Percentiles rank a stretch among this genome's conserved stretches.
Evolutionary conservation across 2,888 invertebrate species (phyloP).

Genomic region (Tinea semifulvella): DNA sequence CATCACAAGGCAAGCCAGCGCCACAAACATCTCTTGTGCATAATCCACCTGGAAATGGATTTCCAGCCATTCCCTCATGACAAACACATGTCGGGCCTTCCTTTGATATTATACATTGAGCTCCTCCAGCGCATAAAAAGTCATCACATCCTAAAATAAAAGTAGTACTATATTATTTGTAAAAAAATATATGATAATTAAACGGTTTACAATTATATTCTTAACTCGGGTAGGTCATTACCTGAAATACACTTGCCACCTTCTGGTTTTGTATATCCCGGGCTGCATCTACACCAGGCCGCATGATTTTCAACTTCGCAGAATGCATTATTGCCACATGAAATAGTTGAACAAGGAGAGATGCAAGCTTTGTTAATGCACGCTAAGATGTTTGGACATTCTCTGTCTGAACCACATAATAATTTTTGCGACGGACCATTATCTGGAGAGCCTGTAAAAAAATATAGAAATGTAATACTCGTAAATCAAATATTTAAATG

Average conservation of each 20-base stretch:
- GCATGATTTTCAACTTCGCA: conserved; percentile 90
- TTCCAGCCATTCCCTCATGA: conserved; percentile 85
- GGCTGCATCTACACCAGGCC: conserved; percentile 87
- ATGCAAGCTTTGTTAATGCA: conserved; percentile 82
- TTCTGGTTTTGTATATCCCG: conserved; percentile 81
- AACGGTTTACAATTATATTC: conserved; percentile 27
- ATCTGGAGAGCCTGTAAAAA: conserved; percentile 36
- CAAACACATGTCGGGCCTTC: conserved; percentile 90
- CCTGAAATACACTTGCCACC: conserved; percentile 86
- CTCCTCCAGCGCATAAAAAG: conserved; percentile 82
- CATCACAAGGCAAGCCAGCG: conserved; percentile 76
- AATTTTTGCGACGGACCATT: conserved; percentile 65
- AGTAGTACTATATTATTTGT: conserved; percentile 14
- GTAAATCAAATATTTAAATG: neutral
- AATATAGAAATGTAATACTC: neutral
- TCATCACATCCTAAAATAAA: conserved; percentile 73
- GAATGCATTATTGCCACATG: conserved; percentile 85
- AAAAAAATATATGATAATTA: conserved; percentile 11
- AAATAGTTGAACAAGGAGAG: conserved; percentile 80
- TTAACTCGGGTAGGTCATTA: conserved; percentile 28
- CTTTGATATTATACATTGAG: conserved; percentile 85
- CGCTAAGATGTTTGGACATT: conserved; percentile 82
- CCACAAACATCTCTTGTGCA: conserved; percentile 87
- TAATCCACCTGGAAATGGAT: conserved; percentile 90
- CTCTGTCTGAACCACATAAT: conserved; percentile 75